phyloP scores from a whole-genome alignment of 2,797 vertebrate genomes.

The Poeciliopsis paucimaculata region DNA sequence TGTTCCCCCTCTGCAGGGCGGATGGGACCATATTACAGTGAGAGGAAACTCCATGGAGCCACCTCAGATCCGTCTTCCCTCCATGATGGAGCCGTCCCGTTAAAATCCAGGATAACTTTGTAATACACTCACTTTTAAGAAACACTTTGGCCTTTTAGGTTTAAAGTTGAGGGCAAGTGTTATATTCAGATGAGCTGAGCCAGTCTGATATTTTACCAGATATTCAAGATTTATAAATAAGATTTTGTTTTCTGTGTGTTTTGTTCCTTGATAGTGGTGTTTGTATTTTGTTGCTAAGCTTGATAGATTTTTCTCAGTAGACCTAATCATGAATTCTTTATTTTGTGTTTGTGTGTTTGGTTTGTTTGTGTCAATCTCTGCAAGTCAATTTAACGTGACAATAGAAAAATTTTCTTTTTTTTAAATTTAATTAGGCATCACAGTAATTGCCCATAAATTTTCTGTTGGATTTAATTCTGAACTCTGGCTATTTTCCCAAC shows the following conservation, averaged over 20 bases:
- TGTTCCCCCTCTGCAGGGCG: slow-evolving; percentile 81
- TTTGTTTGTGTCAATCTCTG: not conserved
- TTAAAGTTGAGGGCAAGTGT: not conserved
- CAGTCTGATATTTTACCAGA: not conserved
- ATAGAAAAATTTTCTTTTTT: no score
- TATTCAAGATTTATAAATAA: not conserved
- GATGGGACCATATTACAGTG: slow-evolving; percentile 94
- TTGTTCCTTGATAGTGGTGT: not conserved
- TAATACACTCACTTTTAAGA: not conserved
- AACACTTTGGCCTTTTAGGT: not conserved
- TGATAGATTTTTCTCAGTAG: not conserved
- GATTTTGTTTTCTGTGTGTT: not conserved
- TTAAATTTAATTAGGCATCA: not conserved
- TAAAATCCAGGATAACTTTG: slow-evolving; percentile 1
- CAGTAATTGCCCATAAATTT: not conserved
- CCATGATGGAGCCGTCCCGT: slow-evolving; percentile 21
- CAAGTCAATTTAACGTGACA: not conserved
- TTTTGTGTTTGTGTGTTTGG: not conserved
- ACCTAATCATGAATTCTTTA: not conserved
- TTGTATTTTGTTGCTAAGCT: not conserved
- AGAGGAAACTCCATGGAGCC: slow-evolving; percentile 87
- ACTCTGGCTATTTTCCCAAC: not conserved
- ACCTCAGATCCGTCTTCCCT: slow-evolving; percentile 51
- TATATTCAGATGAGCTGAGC: not conserved
- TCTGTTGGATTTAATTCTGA: not conserved